Evolutionary conservation across 1,140 invertebrate genomes (phyloP).

Genomic region (Aphis craccivora): DNA sequence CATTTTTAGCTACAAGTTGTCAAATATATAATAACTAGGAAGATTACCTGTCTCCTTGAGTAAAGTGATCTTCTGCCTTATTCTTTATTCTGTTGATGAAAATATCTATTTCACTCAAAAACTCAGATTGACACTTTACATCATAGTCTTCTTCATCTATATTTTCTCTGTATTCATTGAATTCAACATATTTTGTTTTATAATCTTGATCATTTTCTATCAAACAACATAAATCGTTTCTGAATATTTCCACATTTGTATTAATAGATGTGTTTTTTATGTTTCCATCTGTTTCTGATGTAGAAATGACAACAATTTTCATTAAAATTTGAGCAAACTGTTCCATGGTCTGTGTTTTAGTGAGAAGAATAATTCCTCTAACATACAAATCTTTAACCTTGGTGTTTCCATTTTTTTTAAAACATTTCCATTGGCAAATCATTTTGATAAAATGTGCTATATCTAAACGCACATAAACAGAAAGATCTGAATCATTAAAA

Average conservation of each 20-base stretch:
- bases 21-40: too few relatives aligned
- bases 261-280: neutral
- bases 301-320: neutral
- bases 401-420: neutral
- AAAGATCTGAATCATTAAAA: neutral
- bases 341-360: neutral
- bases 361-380: neutral
- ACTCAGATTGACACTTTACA: too few relatives aligned
- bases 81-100: too few relatives aligned
- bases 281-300: neutral
- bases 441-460: neutral
- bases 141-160: neutral
- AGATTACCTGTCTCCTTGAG: too few relatives aligned
- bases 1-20: too few relatives aligned
- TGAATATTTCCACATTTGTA: neutral
- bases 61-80: too few relatives aligned
- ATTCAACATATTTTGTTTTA: neutral
- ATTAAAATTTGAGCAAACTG: neutral
- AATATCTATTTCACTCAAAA: too few relatives aligned
- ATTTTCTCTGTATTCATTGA: too few relatives aligned
- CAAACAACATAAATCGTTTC: neutral
- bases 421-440: neutral
- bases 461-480: constrained; percentile 6
- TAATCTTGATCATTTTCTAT: neutral
- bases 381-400: neutral